phyloP scores from a whole-genome alignment of 1,140 invertebrate species.

The Heliconius melpomene region DNA sequence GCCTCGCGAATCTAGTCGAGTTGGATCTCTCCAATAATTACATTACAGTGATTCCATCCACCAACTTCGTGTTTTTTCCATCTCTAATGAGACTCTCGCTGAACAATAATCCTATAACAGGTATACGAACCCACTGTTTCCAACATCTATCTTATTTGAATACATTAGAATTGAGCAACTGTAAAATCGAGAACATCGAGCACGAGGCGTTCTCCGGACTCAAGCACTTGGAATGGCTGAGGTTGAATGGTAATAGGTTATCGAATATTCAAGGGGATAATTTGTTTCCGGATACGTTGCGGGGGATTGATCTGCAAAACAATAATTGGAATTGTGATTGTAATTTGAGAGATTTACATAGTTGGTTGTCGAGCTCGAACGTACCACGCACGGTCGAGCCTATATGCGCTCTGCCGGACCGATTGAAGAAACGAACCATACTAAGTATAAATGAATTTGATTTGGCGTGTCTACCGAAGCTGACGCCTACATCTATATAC shows the following conservation, averaged over 20 bases:
- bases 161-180: constrained; percentile 90
- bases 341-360: constrained; percentile 86
- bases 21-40: constrained; percentile 92
- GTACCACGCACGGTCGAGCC: constrained; percentile 88
- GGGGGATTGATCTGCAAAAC: constrained; percentile 90
- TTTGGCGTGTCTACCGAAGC: constrained; percentile 91
- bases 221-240: constrained; percentile 90
- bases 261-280: constrained; percentile 85
- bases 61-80: constrained; percentile 88
- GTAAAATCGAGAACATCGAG: constrained; percentile 88
- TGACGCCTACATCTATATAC: constrained; percentile 86
- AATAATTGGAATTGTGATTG: constrained; percentile 96
- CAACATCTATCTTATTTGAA: constrained; percentile 87
- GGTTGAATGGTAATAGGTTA: constrained; percentile 90
- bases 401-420: constrained; percentile 86
- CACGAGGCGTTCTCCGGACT: constrained; percentile 91
- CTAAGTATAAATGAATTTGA: constrained; percentile 86
- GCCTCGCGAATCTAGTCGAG: constrained; percentile 93
- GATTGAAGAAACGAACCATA: constrained; percentile 85
- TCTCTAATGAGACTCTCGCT: constrained; percentile 91
- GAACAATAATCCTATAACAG: constrained; percentile 90
- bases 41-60: constrained; percentile 87
- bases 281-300: constrained; percentile 87
- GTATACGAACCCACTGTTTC: constrained; percentile 88
- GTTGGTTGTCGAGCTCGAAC: constrained; percentile 89